Conservation (phyloP, 2,888 invertebrate species). For the Nymphalis c-album region DNA sequence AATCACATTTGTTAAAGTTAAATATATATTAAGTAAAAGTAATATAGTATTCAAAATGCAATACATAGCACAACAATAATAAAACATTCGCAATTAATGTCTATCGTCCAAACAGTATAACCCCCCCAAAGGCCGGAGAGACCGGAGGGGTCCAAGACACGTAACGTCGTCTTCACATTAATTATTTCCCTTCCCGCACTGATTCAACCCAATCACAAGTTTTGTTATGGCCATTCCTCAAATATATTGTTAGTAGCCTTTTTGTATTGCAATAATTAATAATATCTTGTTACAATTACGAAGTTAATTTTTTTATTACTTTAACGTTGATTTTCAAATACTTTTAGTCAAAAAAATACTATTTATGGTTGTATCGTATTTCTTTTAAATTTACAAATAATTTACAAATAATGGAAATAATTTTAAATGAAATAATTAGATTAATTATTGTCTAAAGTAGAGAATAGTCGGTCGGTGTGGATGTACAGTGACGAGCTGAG, state of each 20-base stretch:
- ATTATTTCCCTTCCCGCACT: conserved; percentile 49
- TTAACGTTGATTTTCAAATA: neutral
- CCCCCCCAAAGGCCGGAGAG: conserved; percentile 14
- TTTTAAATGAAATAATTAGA: neutral
- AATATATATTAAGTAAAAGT: no score
- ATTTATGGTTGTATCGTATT: no score
- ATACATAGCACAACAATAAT: neutral
- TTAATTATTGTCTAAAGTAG: neutral
- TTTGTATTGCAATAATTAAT: neutral
- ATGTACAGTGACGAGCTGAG: conserved; percentile 23
- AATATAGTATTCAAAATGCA: neutral
- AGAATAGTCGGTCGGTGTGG: conserved; percentile 13
- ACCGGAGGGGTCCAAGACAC: conserved; percentile 41
- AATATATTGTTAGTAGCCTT: neutral
- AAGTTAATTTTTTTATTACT: neutral
- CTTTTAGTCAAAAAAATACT: no score
- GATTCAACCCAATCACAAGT: conserved; percentile 26
- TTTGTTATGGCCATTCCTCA: conserved; percentile 25
- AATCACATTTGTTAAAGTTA: no score
- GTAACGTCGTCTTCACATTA: conserved; percentile 60
- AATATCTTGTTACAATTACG: no score
- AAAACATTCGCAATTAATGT: conserved; percentile 29
- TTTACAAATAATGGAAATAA: neutral
- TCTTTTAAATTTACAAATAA: neutral
- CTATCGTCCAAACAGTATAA: conserved; percentile 23